Evolutionary conservation across 2,113 vertebrate species (phyloP).

Genomic region (Cygnus buccinator): DNA sequence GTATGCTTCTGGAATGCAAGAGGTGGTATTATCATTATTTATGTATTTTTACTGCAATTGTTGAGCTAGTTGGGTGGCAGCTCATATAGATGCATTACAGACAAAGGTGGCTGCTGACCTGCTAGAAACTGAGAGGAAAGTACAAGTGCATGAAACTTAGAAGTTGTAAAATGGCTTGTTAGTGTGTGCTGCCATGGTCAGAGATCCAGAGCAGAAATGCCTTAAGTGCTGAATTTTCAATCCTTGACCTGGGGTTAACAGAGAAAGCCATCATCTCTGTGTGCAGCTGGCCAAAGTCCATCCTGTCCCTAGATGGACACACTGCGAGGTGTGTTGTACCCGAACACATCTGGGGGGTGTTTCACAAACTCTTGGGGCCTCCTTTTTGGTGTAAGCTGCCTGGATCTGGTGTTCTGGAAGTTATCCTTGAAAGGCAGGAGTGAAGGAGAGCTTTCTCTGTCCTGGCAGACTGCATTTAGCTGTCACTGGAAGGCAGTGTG

Average conservation of each 20-base stretch:
- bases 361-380: too few species aligned
- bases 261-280: fast-evolving
- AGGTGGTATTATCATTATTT: neutral
- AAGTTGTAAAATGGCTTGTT: neutral
- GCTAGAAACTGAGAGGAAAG: neutral
- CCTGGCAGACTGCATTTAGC: neutral
- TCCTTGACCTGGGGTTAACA: neutral
- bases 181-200: neutral
- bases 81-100: neutral
- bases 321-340: fast-evolving
- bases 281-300: neutral
- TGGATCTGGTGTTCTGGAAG: neutral
- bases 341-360: neutral
- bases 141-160: neutral
- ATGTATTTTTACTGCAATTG: neutral
- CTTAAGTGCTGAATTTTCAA: neutral
- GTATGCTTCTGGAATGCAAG: neutral
- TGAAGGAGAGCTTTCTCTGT: neutral
- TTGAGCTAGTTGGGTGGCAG: neutral
- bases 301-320: neutral
- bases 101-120: neutral
- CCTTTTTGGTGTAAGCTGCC: neutral
- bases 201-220: neutral
- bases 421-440: neutral
- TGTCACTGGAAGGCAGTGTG: neutral